Evolutionary conservation across 2,113 vertebrate genomes (phyloP).

Genomic region (Prolemur simus): DNA sequence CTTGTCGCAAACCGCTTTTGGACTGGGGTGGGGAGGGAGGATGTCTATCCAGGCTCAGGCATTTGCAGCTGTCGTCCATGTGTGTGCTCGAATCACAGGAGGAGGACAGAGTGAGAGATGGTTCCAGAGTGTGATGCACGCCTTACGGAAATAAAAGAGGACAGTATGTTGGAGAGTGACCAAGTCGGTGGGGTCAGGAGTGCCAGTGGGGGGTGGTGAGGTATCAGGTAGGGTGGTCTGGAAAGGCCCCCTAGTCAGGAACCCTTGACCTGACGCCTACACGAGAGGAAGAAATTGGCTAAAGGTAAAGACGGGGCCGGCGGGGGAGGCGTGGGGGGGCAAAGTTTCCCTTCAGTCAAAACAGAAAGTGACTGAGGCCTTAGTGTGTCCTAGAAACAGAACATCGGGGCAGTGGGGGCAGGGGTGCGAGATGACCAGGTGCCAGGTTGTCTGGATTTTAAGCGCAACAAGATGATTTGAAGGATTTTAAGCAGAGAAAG

Average conservation of each 20-base stretch:
- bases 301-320: not conserved
- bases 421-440: not conserved
- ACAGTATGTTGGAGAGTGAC: too few species aligned
- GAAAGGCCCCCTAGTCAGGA: not conserved
- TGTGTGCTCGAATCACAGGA: not conserved
- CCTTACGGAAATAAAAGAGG: not conserved
- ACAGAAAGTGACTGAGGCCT: not conserved
- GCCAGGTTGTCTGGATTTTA: too few species aligned
- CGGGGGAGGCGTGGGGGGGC: too few species aligned
- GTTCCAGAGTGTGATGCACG: not conserved
- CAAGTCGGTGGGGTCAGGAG: too few species aligned
- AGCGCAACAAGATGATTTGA: not conserved
- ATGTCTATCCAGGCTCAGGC: not conserved
- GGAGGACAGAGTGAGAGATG: not conserved
- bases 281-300: not conserved
- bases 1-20: not conserved
- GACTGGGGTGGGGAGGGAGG: too few species aligned
- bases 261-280: not conserved
- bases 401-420: rapidly evolving
- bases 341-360: not conserved
- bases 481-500: not conserved
- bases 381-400: not conserved
- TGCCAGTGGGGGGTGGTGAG: not conserved
- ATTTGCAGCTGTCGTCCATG: not conserved
- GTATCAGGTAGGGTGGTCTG: not conserved